These are phyloP conservation scores for Pantala flavescens DNA, from an alignment of 1,140 invertebrate genomes.

Conservation along the genomic window DNA sequence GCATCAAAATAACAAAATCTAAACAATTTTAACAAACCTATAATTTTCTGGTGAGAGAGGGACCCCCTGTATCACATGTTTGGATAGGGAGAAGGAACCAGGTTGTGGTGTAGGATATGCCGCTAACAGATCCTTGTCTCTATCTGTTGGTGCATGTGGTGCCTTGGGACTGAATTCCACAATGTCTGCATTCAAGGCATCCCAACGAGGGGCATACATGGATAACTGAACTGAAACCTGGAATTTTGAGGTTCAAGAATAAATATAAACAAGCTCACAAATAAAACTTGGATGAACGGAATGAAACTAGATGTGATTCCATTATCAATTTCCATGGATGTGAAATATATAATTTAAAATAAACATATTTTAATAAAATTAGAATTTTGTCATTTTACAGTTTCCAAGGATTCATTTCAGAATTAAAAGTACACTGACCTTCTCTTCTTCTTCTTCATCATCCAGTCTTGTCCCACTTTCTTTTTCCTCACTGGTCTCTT, in stretches of 20 bases:
- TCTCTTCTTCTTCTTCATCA: slow-evolving; percentile 25
- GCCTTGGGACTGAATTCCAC: slow-evolving; percentile 34
- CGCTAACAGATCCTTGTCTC: slow-evolving; percentile 45
- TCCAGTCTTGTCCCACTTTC: slow-evolving; percentile 37
- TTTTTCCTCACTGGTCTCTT: slow-evolving; percentile 27
- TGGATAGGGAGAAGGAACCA: slow-evolving; percentile 54
- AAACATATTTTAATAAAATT: too few species aligned
- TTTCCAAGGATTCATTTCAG: too few species aligned
- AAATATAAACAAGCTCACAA: not conserved
- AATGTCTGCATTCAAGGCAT: not conserved
- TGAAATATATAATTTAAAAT: too few species aligned
- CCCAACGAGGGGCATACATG: not conserved
- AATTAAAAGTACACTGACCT: not conserved
- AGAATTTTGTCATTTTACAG: too few species aligned
- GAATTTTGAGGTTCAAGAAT: too few species aligned
- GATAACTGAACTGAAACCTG: not conserved
- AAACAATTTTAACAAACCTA: not conserved
- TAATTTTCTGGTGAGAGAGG: slow-evolving; percentile 25
- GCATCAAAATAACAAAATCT: too few species aligned
- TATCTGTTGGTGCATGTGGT: slow-evolving; percentile 35
- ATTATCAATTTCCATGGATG: slow-evolving; percentile 48
- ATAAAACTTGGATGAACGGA: slow-evolving; percentile 41
- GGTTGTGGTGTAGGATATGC: slow-evolving; percentile 58
- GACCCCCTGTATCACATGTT: slow-evolving; percentile 54
- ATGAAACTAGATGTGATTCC: slow-evolving; percentile 45